phyloP scores from a whole-genome alignment of 2,113 vertebrate genomes.

The Coracopsis vasa region DNA sequence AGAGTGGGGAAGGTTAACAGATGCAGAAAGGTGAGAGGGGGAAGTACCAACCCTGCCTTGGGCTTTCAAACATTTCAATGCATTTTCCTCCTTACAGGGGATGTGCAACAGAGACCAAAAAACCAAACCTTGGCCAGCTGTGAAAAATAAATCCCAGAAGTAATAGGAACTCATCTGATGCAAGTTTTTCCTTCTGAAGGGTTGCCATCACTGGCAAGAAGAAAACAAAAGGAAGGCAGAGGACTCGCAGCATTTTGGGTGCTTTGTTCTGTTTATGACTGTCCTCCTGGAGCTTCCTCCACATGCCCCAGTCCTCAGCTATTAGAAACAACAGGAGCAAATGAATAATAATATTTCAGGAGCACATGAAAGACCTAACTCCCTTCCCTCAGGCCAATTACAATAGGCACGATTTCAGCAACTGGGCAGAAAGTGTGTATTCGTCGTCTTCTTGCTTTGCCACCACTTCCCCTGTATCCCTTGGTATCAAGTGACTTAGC shows the following conservation, averaged over 20 bases:
- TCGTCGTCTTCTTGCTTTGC: not conserved
- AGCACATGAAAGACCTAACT: not conserved
- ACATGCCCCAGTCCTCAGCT: not conserved
- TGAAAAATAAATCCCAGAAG: not conserved
- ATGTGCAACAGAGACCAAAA: not conserved
- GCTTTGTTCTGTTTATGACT: not conserved
- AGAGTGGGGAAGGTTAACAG: not conserved
- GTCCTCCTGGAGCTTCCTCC: not conserved
- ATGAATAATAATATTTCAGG: not conserved
- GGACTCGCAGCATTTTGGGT: not conserved
- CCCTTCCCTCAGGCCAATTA: not conserved
- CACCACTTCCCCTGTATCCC: not conserved
- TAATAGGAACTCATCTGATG: not conserved
- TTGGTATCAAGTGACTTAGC: not conserved
- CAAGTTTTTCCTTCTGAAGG: not conserved
- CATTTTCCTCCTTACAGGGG: not conserved
- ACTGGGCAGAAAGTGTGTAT: fast-evolving
- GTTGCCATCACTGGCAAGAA: not conserved
- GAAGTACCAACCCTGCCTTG: not conserved
- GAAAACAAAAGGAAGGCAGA: not conserved
- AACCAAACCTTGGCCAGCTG: not conserved
- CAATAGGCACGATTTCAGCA: not conserved
- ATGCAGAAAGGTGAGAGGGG: not conserved
- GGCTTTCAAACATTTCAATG: not conserved
- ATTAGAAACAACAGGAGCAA: not conserved